These are phyloP conservation scores for Hylia prasina DNA, from an alignment of 2,113 vertebrate species.

Conservation along the genomic window DNA sequence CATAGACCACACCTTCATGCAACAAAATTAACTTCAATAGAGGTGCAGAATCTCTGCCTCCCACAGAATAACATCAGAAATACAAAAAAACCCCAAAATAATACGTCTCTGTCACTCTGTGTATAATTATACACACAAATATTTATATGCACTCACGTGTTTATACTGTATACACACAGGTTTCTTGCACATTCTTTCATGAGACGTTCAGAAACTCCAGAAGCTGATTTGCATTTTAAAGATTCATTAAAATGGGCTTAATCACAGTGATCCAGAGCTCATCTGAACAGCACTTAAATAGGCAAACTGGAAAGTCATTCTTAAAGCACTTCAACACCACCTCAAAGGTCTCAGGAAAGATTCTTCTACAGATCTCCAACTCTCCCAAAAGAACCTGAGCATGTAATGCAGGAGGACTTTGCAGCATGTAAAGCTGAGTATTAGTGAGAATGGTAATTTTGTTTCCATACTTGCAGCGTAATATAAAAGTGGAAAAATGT, in stretches of 20 bases:
- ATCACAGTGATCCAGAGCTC: background rate
- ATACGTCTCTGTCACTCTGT: background rate
- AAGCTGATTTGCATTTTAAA: background rate
- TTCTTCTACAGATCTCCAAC: background rate
- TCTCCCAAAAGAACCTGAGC: background rate
- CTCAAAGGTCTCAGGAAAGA: background rate
- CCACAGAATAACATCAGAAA: background rate
- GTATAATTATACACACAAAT: background rate
- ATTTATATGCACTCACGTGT: background rate
- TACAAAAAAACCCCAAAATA: background rate
- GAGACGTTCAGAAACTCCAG: background rate
- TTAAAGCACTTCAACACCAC: background rate
- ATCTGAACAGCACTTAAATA: background rate
- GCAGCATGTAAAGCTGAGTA: fast-evolving
- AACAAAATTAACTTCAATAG: background rate
- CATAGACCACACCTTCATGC: background rate
- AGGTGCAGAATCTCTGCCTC: background rate
- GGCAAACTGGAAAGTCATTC: background rate
- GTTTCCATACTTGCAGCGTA: background rate
- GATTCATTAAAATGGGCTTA: background rate
- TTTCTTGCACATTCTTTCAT: background rate
- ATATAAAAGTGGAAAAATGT: background rate
- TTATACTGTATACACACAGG: background rate
- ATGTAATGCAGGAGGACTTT: background rate
- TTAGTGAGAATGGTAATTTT: background rate